phyloP scores from a whole-genome alignment of 2,888 invertebrate species.

The Nowickia ferox region DNA sequence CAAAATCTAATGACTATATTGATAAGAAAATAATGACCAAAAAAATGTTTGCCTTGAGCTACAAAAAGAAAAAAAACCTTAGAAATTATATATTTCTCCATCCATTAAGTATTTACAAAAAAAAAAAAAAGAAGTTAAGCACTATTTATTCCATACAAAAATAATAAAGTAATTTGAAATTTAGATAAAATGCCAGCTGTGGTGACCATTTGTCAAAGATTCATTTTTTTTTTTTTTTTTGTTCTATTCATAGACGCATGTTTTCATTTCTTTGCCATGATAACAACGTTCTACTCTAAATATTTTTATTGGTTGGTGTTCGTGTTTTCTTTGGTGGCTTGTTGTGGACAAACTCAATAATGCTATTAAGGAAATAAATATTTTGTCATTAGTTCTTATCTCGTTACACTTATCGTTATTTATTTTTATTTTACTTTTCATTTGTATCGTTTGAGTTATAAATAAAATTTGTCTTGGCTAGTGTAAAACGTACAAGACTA shows the following conservation, averaged over 20 bases:
- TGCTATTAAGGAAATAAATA: constrained; percentile 28
- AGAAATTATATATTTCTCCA: no score
- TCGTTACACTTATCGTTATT: constrained; percentile 3
- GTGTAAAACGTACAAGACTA: constrained; percentile 27
- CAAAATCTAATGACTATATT: constrained; percentile 54
- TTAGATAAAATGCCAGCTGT: no score
- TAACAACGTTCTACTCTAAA: no score
- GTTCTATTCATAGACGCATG: no score
- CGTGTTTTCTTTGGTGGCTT: background rate
- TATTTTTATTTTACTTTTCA: constrained; percentile 2
- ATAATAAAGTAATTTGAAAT: no score
- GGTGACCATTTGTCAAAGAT: no score
- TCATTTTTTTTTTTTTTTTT: no score
- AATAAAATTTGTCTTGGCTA: constrained; percentile 33
- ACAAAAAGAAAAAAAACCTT: constrained; percentile 23
- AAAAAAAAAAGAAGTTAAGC: no score
- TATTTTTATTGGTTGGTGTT: background rate
- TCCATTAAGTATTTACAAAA: no score
- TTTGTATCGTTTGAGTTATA: background rate
- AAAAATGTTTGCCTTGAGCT: background rate
- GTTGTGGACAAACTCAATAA: background rate
- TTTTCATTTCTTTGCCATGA: no score
- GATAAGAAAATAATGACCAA: constrained; percentile 47
- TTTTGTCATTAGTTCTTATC: constrained; percentile 47
- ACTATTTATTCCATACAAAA: no score